Percentiles rank a stretch among this genome's conserved stretches.
phyloP scores from a whole-genome alignment of 1,140 invertebrate genomes.

The Eupeodes corollae region DNA sequence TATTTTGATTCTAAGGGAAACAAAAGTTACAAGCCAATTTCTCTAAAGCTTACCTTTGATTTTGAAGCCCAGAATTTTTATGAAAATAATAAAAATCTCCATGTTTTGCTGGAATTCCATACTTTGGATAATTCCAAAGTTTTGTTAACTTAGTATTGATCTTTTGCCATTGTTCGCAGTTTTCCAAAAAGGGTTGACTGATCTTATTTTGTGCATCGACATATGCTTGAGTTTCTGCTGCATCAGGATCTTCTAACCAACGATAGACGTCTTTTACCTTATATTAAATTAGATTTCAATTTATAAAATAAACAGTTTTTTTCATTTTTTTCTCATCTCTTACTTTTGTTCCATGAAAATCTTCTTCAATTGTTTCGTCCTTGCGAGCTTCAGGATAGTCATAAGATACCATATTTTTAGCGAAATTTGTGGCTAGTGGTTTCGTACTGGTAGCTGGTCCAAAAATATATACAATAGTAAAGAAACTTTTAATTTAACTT shows the following conservation, averaged over 20 bases:
- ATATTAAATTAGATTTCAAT: too few relatives aligned
- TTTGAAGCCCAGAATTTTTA: conserved; percentile 91
- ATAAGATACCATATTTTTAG: conserved; percentile 5
- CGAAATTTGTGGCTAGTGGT: too few relatives aligned
- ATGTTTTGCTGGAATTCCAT: conserved; percentile 70
- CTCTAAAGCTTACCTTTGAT: conserved; percentile 63
- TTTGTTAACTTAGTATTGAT: conserved; percentile 71
- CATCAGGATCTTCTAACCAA: conserved; percentile 94
- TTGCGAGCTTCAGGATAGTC: conserved; percentile 64
- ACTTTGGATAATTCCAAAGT: conserved; percentile 94
- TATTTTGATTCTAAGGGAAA: too few relatives aligned
- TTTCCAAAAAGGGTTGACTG: conserved; percentile 72
- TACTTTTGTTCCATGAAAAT: conserved; percentile 75
- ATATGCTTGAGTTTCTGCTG: conserved; percentile 82
- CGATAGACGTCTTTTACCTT: conserved; percentile 87
- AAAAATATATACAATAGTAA: too few relatives aligned
- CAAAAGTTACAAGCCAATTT: too few relatives aligned
- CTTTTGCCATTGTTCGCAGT: conserved; percentile 58
- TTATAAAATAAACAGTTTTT: conserved; percentile 1
- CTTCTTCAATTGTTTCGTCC: conserved; percentile 66
- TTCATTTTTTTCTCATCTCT: conserved; percentile 8
- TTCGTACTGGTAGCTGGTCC: too few relatives aligned
- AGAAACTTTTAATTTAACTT: too few relatives aligned
- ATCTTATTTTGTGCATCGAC: conserved; percentile 86
- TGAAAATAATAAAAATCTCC: conserved; percentile 86